These are phyloP conservation scores for Gnathonemus longibarbis DNA, from an alignment of 2,113 vertebrate species.

Conservation along the genomic window DNA sequence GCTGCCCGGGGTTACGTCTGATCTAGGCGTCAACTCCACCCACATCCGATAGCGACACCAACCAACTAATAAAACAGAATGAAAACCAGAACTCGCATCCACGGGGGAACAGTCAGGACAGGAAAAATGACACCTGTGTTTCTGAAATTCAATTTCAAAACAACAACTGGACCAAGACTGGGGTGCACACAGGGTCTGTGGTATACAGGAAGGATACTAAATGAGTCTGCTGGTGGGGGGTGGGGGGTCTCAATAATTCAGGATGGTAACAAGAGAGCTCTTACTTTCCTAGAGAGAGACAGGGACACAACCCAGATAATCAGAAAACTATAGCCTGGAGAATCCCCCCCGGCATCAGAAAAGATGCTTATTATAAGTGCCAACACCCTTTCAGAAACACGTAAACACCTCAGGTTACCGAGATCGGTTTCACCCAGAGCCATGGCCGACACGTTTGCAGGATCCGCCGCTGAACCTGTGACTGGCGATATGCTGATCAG, in stretches of 20 bases:
- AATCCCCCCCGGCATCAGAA: background rate
- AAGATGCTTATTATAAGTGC: background rate
- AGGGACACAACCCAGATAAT: background rate
- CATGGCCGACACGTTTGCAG: background rate
- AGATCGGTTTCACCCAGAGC: background rate
- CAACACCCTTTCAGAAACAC: background rate
- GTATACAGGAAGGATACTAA: background rate
- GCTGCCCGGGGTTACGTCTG: background rate
- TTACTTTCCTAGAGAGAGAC: slow-evolving; percentile 3
- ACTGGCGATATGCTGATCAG: background rate
- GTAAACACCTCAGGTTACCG: background rate
- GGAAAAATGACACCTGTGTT: background rate
- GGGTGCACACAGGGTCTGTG: background rate
- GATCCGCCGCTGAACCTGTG: background rate
- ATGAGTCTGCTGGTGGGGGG: background rate
- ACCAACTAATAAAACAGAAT: background rate
- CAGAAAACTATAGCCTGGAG: background rate
- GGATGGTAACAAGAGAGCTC: slow-evolving; percentile 44
- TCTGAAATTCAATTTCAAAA: background rate
- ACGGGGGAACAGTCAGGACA: background rate
- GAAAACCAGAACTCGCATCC: background rate
- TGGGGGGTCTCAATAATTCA: slow-evolving; percentile 49
- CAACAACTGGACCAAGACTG: background rate
- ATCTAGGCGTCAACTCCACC: background rate
- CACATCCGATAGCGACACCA: background rate